A percentile compares a stretch with the other conserved stretches of the same genome.
phyloP scores from a whole-genome alignment of 2,113 vertebrate species.

The Crocuta crocuta region DNA sequence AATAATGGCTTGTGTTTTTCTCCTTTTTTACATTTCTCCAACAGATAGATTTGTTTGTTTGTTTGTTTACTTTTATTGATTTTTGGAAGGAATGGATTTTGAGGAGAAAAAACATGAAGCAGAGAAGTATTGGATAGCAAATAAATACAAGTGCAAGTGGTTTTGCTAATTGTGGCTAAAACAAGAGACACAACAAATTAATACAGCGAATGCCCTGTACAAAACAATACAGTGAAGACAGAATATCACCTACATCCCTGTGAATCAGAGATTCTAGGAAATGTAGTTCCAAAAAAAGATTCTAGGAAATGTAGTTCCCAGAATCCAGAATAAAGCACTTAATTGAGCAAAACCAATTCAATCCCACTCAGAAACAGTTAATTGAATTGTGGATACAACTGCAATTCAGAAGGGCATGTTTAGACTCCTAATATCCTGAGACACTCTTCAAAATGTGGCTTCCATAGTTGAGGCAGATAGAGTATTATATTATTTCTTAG shows the following conservation, averaged over 20 bases:
- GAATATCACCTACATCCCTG: not conserved
- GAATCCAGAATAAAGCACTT: not conserved
- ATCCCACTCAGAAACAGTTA: not conserved
- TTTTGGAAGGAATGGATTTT: not conserved
- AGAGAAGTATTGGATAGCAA: not conserved
- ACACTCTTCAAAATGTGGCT: not conserved
- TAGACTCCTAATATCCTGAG: not conserved
- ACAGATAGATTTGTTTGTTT: not conserved
- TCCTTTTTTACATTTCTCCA: not conserved
- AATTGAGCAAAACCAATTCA: not conserved
- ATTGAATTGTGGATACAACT: not conserved
- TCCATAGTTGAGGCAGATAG: not conserved
- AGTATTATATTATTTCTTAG: not conserved
- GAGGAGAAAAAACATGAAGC: not conserved
- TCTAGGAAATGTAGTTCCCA: not conserved
- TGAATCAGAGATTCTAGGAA: not conserved
- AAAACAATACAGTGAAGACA: not conserved
- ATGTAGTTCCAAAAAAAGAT: not conserved
- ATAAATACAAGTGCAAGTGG: not conserved
- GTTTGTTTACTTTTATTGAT: too few species aligned
- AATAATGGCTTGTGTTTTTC: not conserved
- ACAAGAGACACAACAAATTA: not conserved
- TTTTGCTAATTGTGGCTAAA: not conserved
- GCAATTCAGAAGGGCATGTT: not conserved
- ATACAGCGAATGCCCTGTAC: not conserved